These are phyloP conservation scores for Syrphus vitripennis DNA, from an alignment of 2,888 invertebrate species.

Conservation along the genomic window DNA sequence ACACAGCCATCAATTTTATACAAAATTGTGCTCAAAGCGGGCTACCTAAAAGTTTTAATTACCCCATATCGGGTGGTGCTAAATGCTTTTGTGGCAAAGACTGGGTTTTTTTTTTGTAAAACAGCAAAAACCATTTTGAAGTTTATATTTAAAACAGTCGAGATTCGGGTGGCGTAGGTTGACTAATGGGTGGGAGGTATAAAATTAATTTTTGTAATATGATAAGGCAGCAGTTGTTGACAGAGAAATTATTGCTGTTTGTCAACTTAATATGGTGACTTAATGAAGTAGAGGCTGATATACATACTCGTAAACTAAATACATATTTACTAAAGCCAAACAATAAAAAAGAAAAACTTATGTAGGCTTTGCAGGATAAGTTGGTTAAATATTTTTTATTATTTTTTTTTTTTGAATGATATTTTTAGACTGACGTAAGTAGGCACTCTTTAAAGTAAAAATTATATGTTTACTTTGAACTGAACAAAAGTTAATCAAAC, in stretches of 20 bases:
- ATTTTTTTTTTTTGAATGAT: no score
- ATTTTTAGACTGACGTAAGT: no score
- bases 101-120: conserved; percentile 5
- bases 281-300: background rate
- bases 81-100: conserved; percentile 28
- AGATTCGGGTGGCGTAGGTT: background rate
- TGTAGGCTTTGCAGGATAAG: background rate
- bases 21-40: conserved; percentile 26
- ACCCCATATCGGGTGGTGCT: conserved; percentile 43
- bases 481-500: no score
- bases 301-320: background rate
- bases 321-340: background rate
- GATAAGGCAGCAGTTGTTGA: conserved; percentile 31
- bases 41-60: conserved; percentile 53
- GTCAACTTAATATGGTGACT: conserved; percentile 13
- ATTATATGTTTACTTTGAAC: no score
- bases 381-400: background rate
- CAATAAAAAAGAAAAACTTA: background rate
- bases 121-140: background rate
- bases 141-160: conserved; percentile 7
- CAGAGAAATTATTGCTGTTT: conserved; percentile 12
- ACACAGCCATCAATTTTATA: conserved; percentile 46
- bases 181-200: background rate
- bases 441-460: no score
- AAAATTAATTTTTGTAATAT: conserved; percentile 16